phyloP scores from a whole-genome alignment of 2,888 invertebrate genomes.

The Sesamia inferens region DNA sequence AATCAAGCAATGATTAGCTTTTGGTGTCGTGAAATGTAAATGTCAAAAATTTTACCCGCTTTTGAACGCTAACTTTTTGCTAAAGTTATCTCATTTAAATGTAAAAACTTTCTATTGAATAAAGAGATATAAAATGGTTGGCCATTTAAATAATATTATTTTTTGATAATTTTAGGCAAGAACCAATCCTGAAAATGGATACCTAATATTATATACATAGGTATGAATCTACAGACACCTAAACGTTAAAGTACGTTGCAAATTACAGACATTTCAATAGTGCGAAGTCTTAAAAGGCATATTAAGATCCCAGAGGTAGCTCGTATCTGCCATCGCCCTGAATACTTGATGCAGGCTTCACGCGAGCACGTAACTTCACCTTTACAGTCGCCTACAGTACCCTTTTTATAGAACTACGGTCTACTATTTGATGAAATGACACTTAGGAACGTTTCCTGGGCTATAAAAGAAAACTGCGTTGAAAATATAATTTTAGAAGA shows the following conservation, averaged over 20 bases:
- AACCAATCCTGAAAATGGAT: neutral
- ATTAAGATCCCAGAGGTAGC: constrained; percentile 54
- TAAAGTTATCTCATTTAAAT: constrained; percentile 12
- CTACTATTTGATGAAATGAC: constrained; percentile 50
- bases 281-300: constrained; percentile 41
- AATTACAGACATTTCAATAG: constrained; percentile 64
- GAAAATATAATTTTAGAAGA: constrained; percentile 22
- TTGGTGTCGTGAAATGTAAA: constrained; percentile 28
- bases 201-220: neutral
- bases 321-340: constrained; percentile 64
- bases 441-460: constrained; percentile 31
- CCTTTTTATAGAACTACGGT: constrained; percentile 48
- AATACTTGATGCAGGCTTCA: constrained; percentile 66
- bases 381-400: constrained; percentile 48
- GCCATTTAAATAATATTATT: constrained; percentile 12
- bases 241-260: constrained; percentile 51
- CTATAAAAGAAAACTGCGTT: constrained; percentile 29
- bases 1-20: constrained; percentile 9
- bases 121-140: neutral
- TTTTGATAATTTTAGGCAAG: neutral
- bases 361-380: constrained; percentile 58
- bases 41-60: constrained; percentile 28
- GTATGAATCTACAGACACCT: constrained; percentile 23
- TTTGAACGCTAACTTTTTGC: constrained; percentile 24
- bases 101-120: constrained; percentile 4